Evolutionary conservation across 2,797 vertebrate species (phyloP).

Genomic region (Sebastes hubbsi): DNA sequence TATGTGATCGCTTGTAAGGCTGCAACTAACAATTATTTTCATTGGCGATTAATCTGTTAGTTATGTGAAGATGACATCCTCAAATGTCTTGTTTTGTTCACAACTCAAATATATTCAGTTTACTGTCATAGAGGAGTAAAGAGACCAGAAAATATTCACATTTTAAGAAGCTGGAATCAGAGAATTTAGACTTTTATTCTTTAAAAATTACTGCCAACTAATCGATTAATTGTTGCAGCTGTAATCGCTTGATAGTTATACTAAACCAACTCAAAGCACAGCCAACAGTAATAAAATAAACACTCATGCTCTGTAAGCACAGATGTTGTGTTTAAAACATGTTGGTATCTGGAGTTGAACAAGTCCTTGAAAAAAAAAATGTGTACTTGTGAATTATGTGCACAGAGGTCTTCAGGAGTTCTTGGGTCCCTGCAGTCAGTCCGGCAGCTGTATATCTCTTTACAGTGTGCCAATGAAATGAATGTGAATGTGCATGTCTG

Average conservation of each 20-base stretch:
- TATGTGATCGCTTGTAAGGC: slow-evolving; percentile 17
- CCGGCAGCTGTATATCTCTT: slow-evolving; percentile 6
- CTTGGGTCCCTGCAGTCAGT: background rate
- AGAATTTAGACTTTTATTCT: too few relatives aligned
- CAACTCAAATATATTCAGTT: too few relatives aligned
- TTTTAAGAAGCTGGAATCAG: background rate
- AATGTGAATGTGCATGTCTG: background rate
- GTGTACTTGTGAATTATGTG: slow-evolving; percentile 34
- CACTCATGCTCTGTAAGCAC: slow-evolving; percentile 32
- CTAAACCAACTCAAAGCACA: slow-evolving; percentile 11
- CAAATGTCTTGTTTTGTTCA: too few relatives aligned
- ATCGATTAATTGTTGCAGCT: too few relatives aligned
- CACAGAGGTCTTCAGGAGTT: background rate
- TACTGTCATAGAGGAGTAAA: too few relatives aligned
- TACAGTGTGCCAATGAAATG: slow-evolving; percentile 5
- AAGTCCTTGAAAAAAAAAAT: slow-evolving; percentile 3
- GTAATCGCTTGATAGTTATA: background rate
- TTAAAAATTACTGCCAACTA: too few relatives aligned
- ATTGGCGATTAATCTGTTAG: too few relatives aligned
- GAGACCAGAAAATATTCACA: background rate
- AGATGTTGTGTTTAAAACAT: slow-evolving; percentile 11
- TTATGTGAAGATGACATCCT: too few relatives aligned
- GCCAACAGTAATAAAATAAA: slow-evolving; percentile 57
- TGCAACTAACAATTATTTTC: too few relatives aligned
- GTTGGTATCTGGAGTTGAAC: background rate